Percentiles rank a stretch among this genome's conserved stretches.
Conservation (phyloP, 2,113 vertebrate species). For the Pogonocichla stellata region DNA sequence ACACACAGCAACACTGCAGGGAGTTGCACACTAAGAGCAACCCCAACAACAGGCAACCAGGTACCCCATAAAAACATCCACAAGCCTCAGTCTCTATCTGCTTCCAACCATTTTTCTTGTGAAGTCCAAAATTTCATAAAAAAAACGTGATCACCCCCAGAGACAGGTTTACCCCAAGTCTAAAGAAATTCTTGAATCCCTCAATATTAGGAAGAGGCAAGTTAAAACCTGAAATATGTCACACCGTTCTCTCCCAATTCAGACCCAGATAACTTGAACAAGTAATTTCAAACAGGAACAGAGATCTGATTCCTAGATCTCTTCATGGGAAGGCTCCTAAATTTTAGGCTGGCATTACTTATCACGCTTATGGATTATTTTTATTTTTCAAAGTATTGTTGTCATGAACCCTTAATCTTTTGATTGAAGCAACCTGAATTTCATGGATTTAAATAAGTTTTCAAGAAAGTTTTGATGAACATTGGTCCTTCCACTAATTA, state of each 20-base stretch:
- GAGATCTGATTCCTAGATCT: neutral
- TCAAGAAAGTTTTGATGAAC: neutral
- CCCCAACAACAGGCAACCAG: neutral
- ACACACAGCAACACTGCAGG: neutral
- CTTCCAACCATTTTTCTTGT: neutral
- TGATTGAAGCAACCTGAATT: neutral
- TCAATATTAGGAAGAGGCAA: neutral
- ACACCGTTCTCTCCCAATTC: neutral
- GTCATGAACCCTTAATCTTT: neutral
- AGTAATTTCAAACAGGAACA: neutral
- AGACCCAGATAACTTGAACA: accelerated
- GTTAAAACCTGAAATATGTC: neutral
- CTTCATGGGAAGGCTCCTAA: neutral
- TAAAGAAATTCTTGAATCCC: neutral
- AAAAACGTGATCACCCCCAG: neutral
- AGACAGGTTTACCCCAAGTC: neutral
- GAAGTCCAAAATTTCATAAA: neutral
- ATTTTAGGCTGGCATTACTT: neutral
- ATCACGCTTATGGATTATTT: neutral
- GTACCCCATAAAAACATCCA: accelerated
- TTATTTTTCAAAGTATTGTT: neutral
- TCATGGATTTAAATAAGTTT: neutral
- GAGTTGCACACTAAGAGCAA: accelerated
- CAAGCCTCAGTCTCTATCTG: neutral
- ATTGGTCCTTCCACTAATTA: neutral